Conservation (phyloP, 37 sponge, comb jelly and placozoan species). For the Dysidea cf. avara region DNA sequence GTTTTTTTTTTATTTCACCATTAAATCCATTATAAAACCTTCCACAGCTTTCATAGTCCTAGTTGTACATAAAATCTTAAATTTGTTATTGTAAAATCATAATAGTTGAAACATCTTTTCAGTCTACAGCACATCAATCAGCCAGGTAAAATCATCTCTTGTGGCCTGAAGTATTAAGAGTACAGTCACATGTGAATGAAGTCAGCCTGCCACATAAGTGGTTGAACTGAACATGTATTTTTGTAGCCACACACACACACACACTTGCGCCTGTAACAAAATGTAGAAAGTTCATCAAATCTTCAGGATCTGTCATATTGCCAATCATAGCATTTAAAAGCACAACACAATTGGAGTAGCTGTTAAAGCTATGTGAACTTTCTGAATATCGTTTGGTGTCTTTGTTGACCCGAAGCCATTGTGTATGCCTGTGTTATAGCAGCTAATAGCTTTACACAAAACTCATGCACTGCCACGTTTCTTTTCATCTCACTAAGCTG, state of each 20-base stretch:
- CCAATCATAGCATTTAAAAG: slow-evolving; percentile 9
- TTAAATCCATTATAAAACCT: no score
- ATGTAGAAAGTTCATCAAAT: slow-evolving; percentile 3
- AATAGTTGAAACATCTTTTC: background rate
- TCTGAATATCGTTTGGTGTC: background rate
- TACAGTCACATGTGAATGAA: slow-evolving; percentile 18
- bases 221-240: slow-evolving; percentile 12
- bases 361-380: background rate
- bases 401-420: slow-evolving; percentile 1
- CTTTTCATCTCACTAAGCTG: background rate
- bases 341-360: background rate
- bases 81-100: no score
- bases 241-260: background rate
- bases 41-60: no score
- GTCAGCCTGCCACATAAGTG: background rate
- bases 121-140: slow-evolving; percentile 18
- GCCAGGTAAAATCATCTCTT: slow-evolving; percentile 13
- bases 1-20: background rate
- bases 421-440: slow-evolving; percentile 14
- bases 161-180: slow-evolving; percentile 5
- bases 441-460: slow-evolving; percentile 9
- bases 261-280: slow-evolving; percentile 34
- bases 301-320: slow-evolving; percentile 10
- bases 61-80: background rate
- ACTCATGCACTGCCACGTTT: slow-evolving; percentile 17